phyloP scores from a whole-genome alignment of 2,113 vertebrate species.

The Oryzias melastigma region DNA sequence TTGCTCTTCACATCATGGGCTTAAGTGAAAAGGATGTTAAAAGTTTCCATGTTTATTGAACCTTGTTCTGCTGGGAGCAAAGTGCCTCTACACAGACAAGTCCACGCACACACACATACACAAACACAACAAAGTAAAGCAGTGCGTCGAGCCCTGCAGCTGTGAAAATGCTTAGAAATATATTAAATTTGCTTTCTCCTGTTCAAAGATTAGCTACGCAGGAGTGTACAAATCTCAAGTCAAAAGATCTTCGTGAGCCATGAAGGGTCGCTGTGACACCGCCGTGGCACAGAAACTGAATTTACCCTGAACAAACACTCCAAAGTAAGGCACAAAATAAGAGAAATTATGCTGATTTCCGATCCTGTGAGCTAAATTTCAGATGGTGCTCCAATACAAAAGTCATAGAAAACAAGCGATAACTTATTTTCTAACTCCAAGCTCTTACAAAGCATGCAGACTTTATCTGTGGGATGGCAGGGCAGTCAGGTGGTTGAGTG shows the following conservation, averaged over 20 bases:
- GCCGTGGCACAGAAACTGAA: constrained; percentile 15
- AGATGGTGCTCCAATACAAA: constrained; percentile 10
- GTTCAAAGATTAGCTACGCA: constrained; percentile 33
- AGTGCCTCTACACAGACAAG: constrained; percentile 35
- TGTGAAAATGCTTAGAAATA: constrained; percentile 45
- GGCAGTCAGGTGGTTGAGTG: constrained; percentile 58
- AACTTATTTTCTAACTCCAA: constrained; percentile 38
- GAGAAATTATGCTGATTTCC: not conserved
- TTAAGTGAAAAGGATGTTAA: not conserved
- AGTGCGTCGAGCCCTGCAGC: constrained; percentile 46
- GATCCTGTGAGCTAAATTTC: constrained; percentile 16
- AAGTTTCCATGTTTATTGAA: constrained; percentile 2
- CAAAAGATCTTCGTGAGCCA: constrained; percentile 16
- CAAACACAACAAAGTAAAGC: constrained; percentile 33
- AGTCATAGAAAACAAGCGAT: not conserved
- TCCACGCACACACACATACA: constrained; percentile 6
- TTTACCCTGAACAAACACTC: constrained; percentile 10
- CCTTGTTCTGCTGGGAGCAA: constrained; percentile 29
- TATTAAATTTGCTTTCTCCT: constrained; percentile 28
- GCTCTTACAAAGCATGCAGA: constrained; percentile 43
- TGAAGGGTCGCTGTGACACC: not conserved
- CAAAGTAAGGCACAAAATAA: not conserved
- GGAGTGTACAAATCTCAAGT: constrained; percentile 20
- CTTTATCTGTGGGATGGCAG: constrained; percentile 49
- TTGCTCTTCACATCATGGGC: not conserved